Evolutionary conservation across 2,888 invertebrate species (phyloP), one percentile per base, ranked within the genome.

Genomic region (Asteroscopus sphinx): DNA sequence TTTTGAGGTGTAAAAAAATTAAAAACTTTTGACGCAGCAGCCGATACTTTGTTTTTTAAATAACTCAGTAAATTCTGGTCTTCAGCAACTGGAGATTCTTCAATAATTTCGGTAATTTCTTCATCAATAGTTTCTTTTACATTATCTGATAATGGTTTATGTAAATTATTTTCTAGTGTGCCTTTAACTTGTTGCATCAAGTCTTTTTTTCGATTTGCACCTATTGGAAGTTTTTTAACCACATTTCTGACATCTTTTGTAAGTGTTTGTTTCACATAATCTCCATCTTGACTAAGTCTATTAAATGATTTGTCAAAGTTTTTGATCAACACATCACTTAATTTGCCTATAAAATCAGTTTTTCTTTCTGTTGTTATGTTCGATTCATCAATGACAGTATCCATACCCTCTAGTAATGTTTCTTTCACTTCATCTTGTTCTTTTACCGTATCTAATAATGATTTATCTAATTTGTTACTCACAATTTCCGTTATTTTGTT

Each of bases 91-190:
- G 49, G 49, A n/a, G 56, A 46, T 33, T 5, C 42, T 15, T 63
- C 64, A 33, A 69, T 16, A 11, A 44, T 33, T 30, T 63, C 11
- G 11, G 11, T 4, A 4, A 69, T 69, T 33, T 32, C 32, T 25
- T 56, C 21, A 2, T 32, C 17, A 5, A 66, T 47, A 17, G 12
- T 47, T 25, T 44, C 39, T 40, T 52, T 30, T 2, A 40, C 1
- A 47, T 63, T 15, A 3, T 36, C 16, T 17, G 42, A 32, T 9
- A 69, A 44, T 12, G 37, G 37, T 26, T 63, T 69, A 28, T 63
- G 12, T 16, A 63, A 39, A 21, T 40, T 16, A 36, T 39, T 47
- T 9, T 26, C 33, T 2, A 69, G 6, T n/a, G 15, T 33, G 9
- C 3, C 25, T 2, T 42, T 48, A 3, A 69, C 30, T 39, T 47